phyloP scores from a whole-genome alignment of 1,140 invertebrate genomes.

The Centruroides vittatus region DNA sequence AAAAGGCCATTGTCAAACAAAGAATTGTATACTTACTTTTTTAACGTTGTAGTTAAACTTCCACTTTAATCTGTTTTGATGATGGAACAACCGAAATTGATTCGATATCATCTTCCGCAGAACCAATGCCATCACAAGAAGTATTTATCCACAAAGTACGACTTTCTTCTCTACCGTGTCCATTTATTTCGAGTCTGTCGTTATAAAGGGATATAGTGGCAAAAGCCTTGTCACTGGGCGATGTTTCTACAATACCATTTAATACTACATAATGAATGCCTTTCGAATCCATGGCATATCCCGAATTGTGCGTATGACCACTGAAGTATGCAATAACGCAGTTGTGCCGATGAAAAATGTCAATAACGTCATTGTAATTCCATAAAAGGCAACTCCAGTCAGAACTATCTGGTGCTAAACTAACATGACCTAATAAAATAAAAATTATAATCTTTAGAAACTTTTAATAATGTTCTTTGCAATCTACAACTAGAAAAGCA shows the following conservation, averaged over 20 bases:
- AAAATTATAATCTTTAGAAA: no score
- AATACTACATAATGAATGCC: constrained; percentile 26
- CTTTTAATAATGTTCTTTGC: no score
- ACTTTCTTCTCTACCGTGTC: constrained; percentile 18
- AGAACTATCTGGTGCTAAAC: constrained; percentile 19
- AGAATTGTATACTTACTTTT: no score
- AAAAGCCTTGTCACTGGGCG: constrained; percentile 21
- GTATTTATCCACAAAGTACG: not conserved
- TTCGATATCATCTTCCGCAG: not conserved
- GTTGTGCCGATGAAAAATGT: constrained; percentile 18
- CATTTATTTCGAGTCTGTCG: constrained; percentile 14
- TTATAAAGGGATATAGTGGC: constrained; percentile 24
- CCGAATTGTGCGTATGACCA: constrained; percentile 27
- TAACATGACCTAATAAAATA: constrained; percentile 22
- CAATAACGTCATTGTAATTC: constrained; percentile 26
- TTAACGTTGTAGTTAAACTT: not conserved
- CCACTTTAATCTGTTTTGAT: not conserved
- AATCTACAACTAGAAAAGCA: no score
- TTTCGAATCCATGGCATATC: constrained; percentile 21
- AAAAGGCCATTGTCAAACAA: no score
- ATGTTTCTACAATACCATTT: constrained; percentile 25
- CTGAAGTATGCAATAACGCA: constrained; percentile 25
- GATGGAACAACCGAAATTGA: not conserved
- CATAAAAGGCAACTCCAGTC: constrained; percentile 22
- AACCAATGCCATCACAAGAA: not conserved